Evolutionary conservation across 2,888 invertebrate species (phyloP), one percentile per base, ranked within the genome.

Genomic region (Scaptomyza flava): DNA sequence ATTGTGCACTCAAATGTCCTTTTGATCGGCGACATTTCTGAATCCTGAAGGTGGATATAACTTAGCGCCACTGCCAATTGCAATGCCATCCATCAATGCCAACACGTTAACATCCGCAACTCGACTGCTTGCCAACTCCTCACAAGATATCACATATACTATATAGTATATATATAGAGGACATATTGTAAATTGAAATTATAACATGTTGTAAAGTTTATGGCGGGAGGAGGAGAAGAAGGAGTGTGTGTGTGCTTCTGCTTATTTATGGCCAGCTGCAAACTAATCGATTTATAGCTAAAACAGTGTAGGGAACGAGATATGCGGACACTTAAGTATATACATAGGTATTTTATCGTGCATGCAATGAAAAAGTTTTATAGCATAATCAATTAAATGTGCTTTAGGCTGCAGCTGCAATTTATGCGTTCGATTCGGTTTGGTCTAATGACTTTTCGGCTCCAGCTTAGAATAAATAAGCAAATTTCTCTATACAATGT

Each of bases 181-280:
- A 75, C 68, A 78, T 66, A 78, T 73, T 82, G 81, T 72, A 80
- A 81, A 86, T 79, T 83, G 81, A 83, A 86, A 82, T 82, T 83
- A 83, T 82, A 64, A 74, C 77, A 75, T 59, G 71, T 67, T 81
- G 79, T 67, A 79, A 72, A 77, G 64, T 58, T 60, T 47, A 20
- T 20, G 11, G 41, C 41, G 12, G 3, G 30, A 3, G 54, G 48
- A 31, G 61, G 1, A 0, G 1, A 9, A 11, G 47, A 31, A 30
- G 3, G 23, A 8, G 12, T 33, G 54, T 12, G 34, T n/a, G n/a
- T 2, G n/a, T 11, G n/a, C 9, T 8, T 9, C 0, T 67, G 79
- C 82, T 83, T 83, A 83, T 83, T 83, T 83, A 83, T 83, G 77
- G 64, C 58, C 72, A 70, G 31, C 84, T 73, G 80, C 76, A 81